Evolutionary conservation across 2,113 vertebrate species (phyloP).

Genomic region (Hystrix cristata): DNA sequence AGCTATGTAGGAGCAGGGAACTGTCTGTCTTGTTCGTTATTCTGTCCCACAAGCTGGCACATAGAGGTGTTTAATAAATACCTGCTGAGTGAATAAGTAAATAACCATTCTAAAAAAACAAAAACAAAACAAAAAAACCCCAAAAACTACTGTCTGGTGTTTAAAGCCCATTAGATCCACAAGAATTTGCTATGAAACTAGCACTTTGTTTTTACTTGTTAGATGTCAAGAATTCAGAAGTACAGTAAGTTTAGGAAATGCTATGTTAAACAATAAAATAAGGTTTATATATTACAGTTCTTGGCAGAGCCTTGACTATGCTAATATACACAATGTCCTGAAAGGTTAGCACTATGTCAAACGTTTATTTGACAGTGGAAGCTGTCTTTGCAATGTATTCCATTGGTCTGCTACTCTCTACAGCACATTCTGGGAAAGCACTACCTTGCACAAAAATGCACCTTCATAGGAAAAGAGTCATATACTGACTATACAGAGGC

Average conservation of each 20-base stretch:
- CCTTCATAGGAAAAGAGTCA: background rate
- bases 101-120: background rate
- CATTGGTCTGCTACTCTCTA: background rate
- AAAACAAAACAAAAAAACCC: too few species aligned
- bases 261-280: background rate
- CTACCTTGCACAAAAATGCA: background rate
- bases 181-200: background rate
- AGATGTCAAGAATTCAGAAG: conserved; percentile 1
- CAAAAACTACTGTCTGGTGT: background rate
- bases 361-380: background rate
- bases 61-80: background rate
- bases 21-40: background rate
- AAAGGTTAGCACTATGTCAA: background rate
- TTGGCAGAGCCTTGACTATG: background rate
- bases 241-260: conserved; percentile 34
- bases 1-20: background rate
- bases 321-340: background rate
- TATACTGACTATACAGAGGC: background rate
- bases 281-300: background rate
- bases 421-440: conserved; percentile 5
- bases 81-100: background rate
- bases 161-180: conserved; percentile 28
- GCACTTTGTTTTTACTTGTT: conserved; percentile 35
- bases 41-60: background rate
- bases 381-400: conserved; percentile 18